Base-by-base conservation (phyloP, 1,140 invertebrate species). In the Coenobita brevimanus region DNA sequence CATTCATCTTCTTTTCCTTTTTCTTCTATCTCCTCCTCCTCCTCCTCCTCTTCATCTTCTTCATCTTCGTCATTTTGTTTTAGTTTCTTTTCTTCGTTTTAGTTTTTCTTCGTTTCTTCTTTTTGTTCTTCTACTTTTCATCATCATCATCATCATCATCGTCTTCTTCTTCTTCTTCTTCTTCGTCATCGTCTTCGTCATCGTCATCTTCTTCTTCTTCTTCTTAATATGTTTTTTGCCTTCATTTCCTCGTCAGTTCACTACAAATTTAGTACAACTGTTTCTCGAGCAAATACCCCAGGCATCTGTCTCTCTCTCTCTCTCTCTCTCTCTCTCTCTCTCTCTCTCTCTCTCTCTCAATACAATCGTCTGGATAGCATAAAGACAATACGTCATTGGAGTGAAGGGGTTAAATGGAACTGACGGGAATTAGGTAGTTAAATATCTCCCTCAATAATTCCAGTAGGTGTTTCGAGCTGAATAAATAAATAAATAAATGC, bases 301-400 rank as follows among this genome's bases (percentile, higher is more conserved):
- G 21, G 24, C 21, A 21, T 76, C 73, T 78, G 33, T 78, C 73
- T 78, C 73, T 78, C 73, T 78, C 73, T 78, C 73, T 78, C 73
- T 78, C 73, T 78, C 73, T 43, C 73, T 78, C 73, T 78, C 73
- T 43, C 36, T 78, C 36, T 78, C 36, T 43, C 33, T 78, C 69
- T 78, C 33, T 78, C 33, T 43, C 73, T 43, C 15, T 41, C 0
- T n/a, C 30, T 78, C n/a, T n/a, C n/a, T n/a, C n/a, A n/a, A n/a
- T n/a, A n/a, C n/a, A n/a, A n/a, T n/a, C n/a, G n/a, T n/a, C n/a
- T n/a, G n/a, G n/a, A n/a, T n/a, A n/a, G n/a, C n/a, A n/a, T n/a
- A n/a, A n/a, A n/a, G n/a, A n/a, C n/a, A n/a, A n/a, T n/a, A n/a
- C n/a, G n/a, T n/a, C n/a, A n/a, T n/a, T n/a, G n/a, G n/a, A n/a